phyloP scores from a whole-genome alignment of 2,888 invertebrate species.

The Coecobrya sp. region DNA sequence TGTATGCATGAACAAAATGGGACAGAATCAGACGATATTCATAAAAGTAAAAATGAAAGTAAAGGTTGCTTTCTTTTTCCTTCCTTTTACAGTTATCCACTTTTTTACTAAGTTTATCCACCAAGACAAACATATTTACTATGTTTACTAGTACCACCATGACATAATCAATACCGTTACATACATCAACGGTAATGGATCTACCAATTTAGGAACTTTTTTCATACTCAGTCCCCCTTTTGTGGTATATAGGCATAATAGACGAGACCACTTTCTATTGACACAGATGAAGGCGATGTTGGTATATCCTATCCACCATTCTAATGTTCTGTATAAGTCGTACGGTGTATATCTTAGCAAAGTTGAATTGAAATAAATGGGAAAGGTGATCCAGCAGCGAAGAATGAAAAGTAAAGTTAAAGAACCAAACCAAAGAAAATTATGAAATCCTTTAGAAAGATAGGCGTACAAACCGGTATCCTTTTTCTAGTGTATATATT shows the following conservation, averaged over 20 bases:
- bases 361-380: constrained; percentile 37
- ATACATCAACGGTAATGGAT: constrained; percentile 52
- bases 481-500: not conserved
- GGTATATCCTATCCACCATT: constrained; percentile 3
- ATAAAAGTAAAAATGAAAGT: constrained; percentile 35
- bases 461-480: not conserved
- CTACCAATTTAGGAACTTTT: constrained; percentile 40
- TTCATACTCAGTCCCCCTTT: constrained; percentile 1
- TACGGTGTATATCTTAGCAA: not conserved
- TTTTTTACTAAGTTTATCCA: not conserved
- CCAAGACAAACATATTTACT: not conserved
- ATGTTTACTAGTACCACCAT: not conserved
- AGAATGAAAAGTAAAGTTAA: constrained; percentile 53
- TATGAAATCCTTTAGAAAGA: not conserved
- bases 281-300: constrained; percentile 45
- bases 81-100: constrained; percentile 6
- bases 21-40: constrained; percentile 14
- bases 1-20: not conserved
- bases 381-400: constrained; percentile 50
- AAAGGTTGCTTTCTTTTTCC: not conserved
- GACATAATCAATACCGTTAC: not conserved
- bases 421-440: not conserved
- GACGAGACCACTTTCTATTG: constrained; percentile 52
- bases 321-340: not conserved
- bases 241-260: constrained; percentile 41